Conservation (phyloP, 1,140 invertebrate genomes). For the Pseudomyrmex sp. region DNA sequence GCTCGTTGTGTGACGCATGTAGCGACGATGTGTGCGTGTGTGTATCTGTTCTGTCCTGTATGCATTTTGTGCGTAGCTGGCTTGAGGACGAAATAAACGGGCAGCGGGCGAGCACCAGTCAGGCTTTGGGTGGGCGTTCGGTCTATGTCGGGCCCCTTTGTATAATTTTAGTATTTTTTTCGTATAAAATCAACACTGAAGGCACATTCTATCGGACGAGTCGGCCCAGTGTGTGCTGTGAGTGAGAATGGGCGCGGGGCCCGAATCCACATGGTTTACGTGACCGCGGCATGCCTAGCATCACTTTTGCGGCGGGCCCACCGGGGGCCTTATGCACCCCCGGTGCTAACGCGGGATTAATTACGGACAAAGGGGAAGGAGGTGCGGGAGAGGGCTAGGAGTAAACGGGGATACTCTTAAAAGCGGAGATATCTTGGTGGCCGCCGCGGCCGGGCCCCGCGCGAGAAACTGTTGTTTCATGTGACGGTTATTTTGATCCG, state of each 20-base stretch:
- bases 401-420: slow-evolving; percentile 54
- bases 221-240: slow-evolving; percentile 91
- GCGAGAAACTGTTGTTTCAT: slow-evolving; percentile 89
- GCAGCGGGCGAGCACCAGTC: slow-evolving; percentile 85
- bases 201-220: slow-evolving; percentile 95
- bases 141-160: slow-evolving; percentile 94
- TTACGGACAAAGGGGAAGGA: background rate
- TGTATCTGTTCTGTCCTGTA: slow-evolving; percentile 42
- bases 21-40: background rate
- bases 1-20: background rate
- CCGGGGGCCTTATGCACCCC: slow-evolving; percentile 82
- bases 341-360: slow-evolving; percentile 70
- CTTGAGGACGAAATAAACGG: slow-evolving; percentile 77
- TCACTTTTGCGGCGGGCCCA: slow-evolving; percentile 83
- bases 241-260: slow-evolving; percentile 85
- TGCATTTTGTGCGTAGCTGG: slow-evolving; percentile 43
- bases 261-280: slow-evolving; percentile 77
- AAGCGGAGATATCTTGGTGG: slow-evolving; percentile 73
- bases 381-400: slow-evolving; percentile 25
- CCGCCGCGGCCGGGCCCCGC: slow-evolving; percentile 84
- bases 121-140: slow-evolving; percentile 89
- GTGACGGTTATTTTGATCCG: slow-evolving; percentile 88
- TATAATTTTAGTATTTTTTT: slow-evolving; percentile 90
- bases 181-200: slow-evolving; percentile 95
- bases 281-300: slow-evolving; percentile 82